A percentile compares a stretch with the other conserved stretches of the same genome.
These are phyloP conservation scores for Clangula hyemalis DNA, from an alignment of 2,797 vertebrate species.

Conservation along the genomic window DNA sequence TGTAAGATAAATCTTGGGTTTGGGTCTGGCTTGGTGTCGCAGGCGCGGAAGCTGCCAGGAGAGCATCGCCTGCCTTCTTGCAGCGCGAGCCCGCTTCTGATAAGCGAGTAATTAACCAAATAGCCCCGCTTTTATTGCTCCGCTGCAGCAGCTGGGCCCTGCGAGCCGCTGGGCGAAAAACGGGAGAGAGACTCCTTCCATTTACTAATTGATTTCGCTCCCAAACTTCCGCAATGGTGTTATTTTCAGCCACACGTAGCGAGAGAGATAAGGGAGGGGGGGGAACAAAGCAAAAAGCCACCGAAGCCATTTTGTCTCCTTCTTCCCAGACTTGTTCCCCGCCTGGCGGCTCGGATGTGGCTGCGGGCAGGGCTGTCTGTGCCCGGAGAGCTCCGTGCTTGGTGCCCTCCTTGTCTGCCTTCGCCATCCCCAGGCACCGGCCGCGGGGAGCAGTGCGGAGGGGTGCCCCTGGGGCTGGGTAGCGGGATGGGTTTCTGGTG, in stretches of 20 bases:
- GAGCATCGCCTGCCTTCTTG: neutral
- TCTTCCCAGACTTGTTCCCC: neutral
- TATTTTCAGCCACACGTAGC: neutral
- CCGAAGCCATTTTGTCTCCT: neutral
- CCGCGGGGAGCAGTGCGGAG: fast-evolving
- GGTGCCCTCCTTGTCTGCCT: neutral
- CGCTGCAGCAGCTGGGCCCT: neutral
- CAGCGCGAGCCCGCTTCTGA: neutral
- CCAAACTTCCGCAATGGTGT: neutral
- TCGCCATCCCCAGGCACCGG: fast-evolving
- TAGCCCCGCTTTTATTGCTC: neutral
- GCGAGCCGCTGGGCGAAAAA: neutral
- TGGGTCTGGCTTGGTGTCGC: neutral
- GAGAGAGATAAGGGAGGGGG: neutral
- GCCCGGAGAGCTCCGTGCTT: neutral
- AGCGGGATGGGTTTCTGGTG: neutral
- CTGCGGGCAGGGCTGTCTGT: fast-evolving
- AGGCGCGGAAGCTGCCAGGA: neutral
- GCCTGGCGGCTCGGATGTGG: fast-evolving
- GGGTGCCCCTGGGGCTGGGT: neutral
- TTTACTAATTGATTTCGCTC: neutral
- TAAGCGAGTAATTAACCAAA: neutral
- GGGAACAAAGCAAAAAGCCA: neutral
- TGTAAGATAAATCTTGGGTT: neutral
- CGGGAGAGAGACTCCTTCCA: neutral